Base-by-base conservation (phyloP, 2,888 invertebrate genomes). In the Danaus chrysippus region DNA sequence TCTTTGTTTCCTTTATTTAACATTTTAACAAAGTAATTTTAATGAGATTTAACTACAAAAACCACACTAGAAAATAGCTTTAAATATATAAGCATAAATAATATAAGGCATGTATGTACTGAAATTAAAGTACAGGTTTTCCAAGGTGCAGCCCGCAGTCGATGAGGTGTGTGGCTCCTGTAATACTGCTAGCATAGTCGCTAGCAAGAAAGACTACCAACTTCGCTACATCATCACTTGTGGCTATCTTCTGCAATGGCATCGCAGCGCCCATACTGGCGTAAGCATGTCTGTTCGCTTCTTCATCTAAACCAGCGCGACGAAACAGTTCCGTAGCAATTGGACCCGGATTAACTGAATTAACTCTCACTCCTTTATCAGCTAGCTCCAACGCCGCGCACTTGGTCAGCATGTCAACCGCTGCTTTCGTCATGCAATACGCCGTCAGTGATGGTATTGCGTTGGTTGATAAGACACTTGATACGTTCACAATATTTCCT, bases 361-460 rank as follows among this genome's bases (percentile, higher is more conserved):
- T 88, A 5, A 85, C 85, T 72, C 87, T 75, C 1, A 88, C 82
- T 42, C 86, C 85, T 61, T 76, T 75, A 1, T 76, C 66, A 1
- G 78, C 85, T 15, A 83, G 65, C 59, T 85, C 80, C 19, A 84
- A 61, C n/a, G 88, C 86, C 11, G 76, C 69, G 62, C 86, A 86
- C 70, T 85, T 86, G 0, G 85, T 86, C 6, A 86, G 81, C 78
- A 83, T 83, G 59, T 88, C 86, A 1, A 87, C 66, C 1, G 83
- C 86, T 1, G 87, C 85, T 72, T 88, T 88, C 0, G 86, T 83
- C 78, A 87, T 84, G 66, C 83, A 84, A 66, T 88, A 87, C 0
- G 84, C 76, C 19, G 76, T 74, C 77, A 84, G 76, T 12, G 73
- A 61, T 0, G 81, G 73, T 17, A 81, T 57, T 0, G 86, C 78